Percentiles rank a stretch among this genome's conserved stretches.
Conservation (phyloP, 2,797 vertebrate species). For the Margarornis squamiger region DNA sequence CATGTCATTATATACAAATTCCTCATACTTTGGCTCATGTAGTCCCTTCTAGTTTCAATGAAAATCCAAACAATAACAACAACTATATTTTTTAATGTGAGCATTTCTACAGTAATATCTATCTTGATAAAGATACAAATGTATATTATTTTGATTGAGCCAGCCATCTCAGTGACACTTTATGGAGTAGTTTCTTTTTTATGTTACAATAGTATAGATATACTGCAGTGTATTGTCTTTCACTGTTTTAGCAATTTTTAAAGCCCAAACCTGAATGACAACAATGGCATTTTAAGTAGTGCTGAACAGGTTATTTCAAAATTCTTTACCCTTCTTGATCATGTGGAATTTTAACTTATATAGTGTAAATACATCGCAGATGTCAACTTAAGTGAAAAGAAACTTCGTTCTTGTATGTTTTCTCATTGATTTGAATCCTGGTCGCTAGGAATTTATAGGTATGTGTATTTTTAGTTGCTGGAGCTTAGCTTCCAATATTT, state of each 20-base stretch:
- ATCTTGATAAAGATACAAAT: slow-evolving; percentile 55
- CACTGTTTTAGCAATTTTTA: not conserved
- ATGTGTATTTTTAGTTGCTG: slow-evolving; percentile 70
- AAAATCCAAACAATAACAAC: slow-evolving; percentile 44
- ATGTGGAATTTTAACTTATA: slow-evolving; percentile 36
- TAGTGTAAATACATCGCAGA: slow-evolving; percentile 72
- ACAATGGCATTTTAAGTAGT: slow-evolving; percentile 66
- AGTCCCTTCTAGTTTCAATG: slow-evolving; percentile 50
- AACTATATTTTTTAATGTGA: slow-evolving; percentile 66
- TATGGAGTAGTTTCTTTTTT: slow-evolving; percentile 34
- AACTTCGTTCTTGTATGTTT: slow-evolving; percentile 64
- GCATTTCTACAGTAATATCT: slow-evolving; percentile 67
- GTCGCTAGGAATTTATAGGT: slow-evolving; percentile 66
- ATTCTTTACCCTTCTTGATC: slow-evolving; percentile 2
- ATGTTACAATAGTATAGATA: not conserved
- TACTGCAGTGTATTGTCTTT: slow-evolving; percentile 10
- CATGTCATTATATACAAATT: slow-evolving; percentile 20
- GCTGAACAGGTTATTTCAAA: slow-evolving; percentile 39
- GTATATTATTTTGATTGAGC: slow-evolving; percentile 59
- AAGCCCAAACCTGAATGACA: slow-evolving; percentile 31
- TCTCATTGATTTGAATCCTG: slow-evolving; percentile 55
- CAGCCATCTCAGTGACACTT: slow-evolving; percentile 62
- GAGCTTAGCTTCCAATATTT: slow-evolving; percentile 73
- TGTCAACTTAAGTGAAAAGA: slow-evolving; percentile 64
- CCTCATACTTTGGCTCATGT: slow-evolving; percentile 26